Conservation (phyloP, 2,113 vertebrate genomes). For the Ancistrus triradiatus region DNA sequence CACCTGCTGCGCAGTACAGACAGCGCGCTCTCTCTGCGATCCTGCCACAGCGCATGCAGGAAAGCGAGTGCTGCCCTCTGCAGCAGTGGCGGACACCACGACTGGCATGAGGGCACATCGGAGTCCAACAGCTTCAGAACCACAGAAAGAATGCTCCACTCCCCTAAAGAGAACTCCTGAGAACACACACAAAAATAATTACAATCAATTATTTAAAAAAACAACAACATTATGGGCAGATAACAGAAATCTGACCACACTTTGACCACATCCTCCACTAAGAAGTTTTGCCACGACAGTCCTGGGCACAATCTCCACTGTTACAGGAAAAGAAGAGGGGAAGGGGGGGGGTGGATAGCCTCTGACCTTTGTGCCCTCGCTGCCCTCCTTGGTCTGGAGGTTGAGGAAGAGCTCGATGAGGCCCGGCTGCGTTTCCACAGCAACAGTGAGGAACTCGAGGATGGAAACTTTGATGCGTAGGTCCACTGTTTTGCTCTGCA, state of each 20-base stretch:
- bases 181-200: background rate
- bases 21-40: slow-evolving; percentile 92
- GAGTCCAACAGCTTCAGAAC: slow-evolving; percentile 89
- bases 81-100: slow-evolving; percentile 89
- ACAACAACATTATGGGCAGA: no score
- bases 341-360: no score
- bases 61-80: slow-evolving; percentile 89
- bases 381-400: slow-evolving; percentile 85
- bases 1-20: slow-evolving; percentile 89
- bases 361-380: slow-evolving; percentile 84
- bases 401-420: slow-evolving; percentile 97
- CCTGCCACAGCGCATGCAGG: slow-evolving; percentile 95
- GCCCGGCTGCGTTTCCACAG: slow-evolving; percentile 94
- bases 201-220: no score
- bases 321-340: background rate
- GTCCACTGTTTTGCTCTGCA: slow-evolving; percentile 91
- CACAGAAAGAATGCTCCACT: slow-evolving; percentile 92
- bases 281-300: no score
- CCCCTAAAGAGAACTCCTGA: slow-evolving; percentile 88
- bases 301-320: no score
- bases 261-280: no score
- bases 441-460: slow-evolving; percentile 92
- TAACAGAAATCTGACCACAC: no score
- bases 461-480: slow-evolving; percentile 98
- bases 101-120: slow-evolving; percentile 78